Evolutionary conservation across 2,113 vertebrate species (phyloP).

Genomic region (Tachycineta bicolor): DNA sequence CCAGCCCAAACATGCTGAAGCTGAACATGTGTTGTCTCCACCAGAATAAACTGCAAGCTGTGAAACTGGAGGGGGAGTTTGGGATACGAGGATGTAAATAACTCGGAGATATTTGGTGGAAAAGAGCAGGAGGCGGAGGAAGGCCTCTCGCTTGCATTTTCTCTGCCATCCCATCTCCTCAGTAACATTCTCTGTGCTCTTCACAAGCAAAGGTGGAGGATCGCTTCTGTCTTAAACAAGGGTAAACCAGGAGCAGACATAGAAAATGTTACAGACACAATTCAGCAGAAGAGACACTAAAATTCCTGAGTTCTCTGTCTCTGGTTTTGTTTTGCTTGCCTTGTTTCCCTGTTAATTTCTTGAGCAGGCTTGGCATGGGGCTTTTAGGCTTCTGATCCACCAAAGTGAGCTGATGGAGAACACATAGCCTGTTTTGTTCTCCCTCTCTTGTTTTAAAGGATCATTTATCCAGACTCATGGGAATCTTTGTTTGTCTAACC

Average conservation of each 20-base stretch:
- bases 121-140: conserved; percentile 10
- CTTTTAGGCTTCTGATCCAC: not conserved
- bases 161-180: not conserved
- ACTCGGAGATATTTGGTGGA: not conserved
- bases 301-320: not conserved
- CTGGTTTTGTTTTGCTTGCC: not conserved
- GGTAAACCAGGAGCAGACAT: not conserved
- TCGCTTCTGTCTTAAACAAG: not conserved
- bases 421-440: not conserved
- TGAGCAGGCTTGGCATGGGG: not conserved
- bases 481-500: not conserved
- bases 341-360: not conserved
- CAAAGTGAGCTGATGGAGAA: not conserved
- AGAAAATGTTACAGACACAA: not conserved
- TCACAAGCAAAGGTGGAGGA: not conserved
- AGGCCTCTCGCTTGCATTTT: not conserved
- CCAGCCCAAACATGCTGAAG: conserved; percentile 20
- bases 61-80: conserved; percentile 41
- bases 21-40: not conserved
- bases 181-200: not conserved
- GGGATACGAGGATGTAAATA: conserved; percentile 24
- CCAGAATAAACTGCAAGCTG: conserved; percentile 34
- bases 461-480: not conserved
- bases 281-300: not conserved
- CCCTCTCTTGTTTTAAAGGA: not conserved